A percentile compares a stretch with the other conserved stretches of the same genome.
Evolutionary conservation across 64 coral and sea anemone species (phyloP).

Genomic region (Montipora efflorescens): DNA sequence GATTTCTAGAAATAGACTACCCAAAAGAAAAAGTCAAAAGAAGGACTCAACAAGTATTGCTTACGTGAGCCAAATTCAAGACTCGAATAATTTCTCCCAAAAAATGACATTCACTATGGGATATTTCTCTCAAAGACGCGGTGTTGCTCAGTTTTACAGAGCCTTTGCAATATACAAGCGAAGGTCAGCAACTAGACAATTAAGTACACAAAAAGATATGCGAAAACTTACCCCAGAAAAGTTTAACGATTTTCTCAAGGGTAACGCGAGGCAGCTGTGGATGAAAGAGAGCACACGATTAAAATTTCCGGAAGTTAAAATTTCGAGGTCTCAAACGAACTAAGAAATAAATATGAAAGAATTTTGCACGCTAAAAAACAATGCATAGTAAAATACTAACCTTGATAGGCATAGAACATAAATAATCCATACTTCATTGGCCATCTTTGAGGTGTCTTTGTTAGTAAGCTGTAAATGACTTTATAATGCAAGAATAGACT

Average conservation of each 20-base stretch:
- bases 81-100: neutral
- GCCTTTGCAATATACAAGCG: constrained; percentile 20
- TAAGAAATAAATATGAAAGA: neutral
- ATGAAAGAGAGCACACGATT: constrained; percentile 20
- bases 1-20: neutral
- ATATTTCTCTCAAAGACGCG: neutral
- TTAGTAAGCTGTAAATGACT: neutral
- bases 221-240: constrained; percentile 2
- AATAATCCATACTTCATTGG: constrained; percentile 14
- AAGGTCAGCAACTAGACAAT: neutral
- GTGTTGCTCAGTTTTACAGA: constrained; percentile 14
- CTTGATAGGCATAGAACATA: constrained; percentile 10
- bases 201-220: neutral
- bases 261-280: constrained; percentile 10
- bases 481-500: neutral
- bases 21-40: neutral
- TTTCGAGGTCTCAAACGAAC: neutral
- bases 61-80: neutral
- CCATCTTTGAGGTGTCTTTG: neutral
- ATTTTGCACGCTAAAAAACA: neutral
- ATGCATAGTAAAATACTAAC: constrained; percentile 6
- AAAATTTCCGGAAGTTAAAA: constrained; percentile 10
- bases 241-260: neutral
- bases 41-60: neutral
- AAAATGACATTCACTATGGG: neutral